These are phyloP conservation scores for Drosophila melanogaster DNA, from an alignment of 1,140 invertebrate genomes.

Conservation along the genomic window Release_6_plus_ISO1_MT NT_033777.3:12608501-12609000, in stretches of 20 bases:
- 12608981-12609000: conserved; percentile 24
- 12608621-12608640: neutral
- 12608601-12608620: conserved; percentile 12
- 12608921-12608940: conserved; percentile 27
- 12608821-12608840: conserved; percentile 68
- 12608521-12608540: conserved; percentile 75
- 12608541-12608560: conserved; percentile 77
- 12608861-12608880: conserved; percentile 11
- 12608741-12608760: conserved; percentile 19
- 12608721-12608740: conserved; percentile 20
- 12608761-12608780: conserved; percentile 18
- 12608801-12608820: conserved; percentile 58
- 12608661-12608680: conserved; percentile 43
- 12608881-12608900: conserved; percentile 37
- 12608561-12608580: conserved; percentile 63
- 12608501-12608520: conserved; percentile 72
- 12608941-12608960: conserved; percentile 6
- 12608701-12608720: conserved; percentile 67
- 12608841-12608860: conserved; percentile 61
- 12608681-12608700: conserved; percentile 77
- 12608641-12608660: neutral
- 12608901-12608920: conserved; percentile 55
- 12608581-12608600: conserved; percentile 8
- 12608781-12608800: conserved; percentile 73
- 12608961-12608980: conserved; percentile 20